Evolutionary conservation across 30 jellyfish, hydroid and myxozoan species (phyloP).

Genomic region (Hydractinia echinata): DNA sequence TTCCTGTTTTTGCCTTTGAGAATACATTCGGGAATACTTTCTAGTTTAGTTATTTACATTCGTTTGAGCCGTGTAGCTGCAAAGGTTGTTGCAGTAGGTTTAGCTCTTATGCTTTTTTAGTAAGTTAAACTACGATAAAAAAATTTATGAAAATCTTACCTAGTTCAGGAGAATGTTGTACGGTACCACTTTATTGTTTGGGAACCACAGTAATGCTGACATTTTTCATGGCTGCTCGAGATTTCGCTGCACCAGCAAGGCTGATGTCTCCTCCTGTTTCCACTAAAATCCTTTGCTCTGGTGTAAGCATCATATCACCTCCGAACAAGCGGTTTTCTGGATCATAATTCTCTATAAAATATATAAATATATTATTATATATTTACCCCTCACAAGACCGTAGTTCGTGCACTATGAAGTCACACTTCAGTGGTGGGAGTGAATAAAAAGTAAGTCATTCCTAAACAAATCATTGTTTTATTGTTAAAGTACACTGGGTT

Average conservation of each 20-base stretch:
- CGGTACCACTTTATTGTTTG: conserved; percentile 55
- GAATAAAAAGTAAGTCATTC: too few relatives aligned
- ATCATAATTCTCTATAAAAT: conserved; percentile 30
- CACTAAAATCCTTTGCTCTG: conserved; percentile 60
- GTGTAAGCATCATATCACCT: conserved; percentile 83
- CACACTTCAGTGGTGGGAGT: too few relatives aligned
- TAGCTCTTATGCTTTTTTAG: not conserved
- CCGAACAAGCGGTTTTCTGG: conserved; percentile 58
- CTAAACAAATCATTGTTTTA: too few relatives aligned
- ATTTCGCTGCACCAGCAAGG: conserved; percentile 43
- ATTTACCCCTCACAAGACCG: too few relatives aligned
- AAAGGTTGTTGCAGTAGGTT: not conserved
- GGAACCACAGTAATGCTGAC: conserved; percentile 66
- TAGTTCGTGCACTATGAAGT: too few relatives aligned
- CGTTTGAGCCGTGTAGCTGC: too few relatives aligned
- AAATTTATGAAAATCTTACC: not conserved
- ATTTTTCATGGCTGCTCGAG: conserved; percentile 58
- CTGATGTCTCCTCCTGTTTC: conserved; percentile 89
- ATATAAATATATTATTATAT: too few relatives aligned
- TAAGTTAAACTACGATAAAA: not conserved
- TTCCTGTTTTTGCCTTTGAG: too few relatives aligned
- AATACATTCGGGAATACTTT: too few relatives aligned
- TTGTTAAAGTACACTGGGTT: too few relatives aligned
- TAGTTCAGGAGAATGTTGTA: conserved; percentile 6
- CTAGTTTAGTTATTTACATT: too few relatives aligned